These are phyloP conservation scores for Cephus runcator DNA, from an alignment of 2,888 invertebrate genomes.

Conservation along the genomic window DNA sequence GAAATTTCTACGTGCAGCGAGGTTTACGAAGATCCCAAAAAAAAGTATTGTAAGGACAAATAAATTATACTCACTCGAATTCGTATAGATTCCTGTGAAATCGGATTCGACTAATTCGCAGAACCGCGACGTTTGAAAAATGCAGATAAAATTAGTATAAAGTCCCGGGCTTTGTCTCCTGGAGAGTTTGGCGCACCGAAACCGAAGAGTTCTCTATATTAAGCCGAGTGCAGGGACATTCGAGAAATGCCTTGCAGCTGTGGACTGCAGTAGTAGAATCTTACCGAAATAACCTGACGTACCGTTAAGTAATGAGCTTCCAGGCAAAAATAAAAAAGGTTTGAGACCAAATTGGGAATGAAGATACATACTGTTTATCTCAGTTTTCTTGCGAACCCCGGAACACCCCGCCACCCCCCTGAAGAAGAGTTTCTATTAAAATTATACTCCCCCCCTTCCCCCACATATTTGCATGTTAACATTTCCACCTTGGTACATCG, in stretches of 20 bases:
- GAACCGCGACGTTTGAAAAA: not conserved
- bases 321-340: not conserved
- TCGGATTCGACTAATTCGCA: not conserved
- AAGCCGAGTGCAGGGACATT: not conserved
- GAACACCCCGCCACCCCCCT: not conserved
- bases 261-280: not conserved
- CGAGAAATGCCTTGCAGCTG: not conserved
- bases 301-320: conserved; percentile 31
- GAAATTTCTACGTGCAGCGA: not conserved
- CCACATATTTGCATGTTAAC: conserved; percentile 4
- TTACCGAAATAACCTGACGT: conserved; percentile 48
- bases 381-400: not conserved
- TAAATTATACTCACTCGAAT: not conserved
- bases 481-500: not conserved
- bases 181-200: not conserved
- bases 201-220: not conserved
- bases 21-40: not conserved
- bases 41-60: not conserved
- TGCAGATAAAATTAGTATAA: not conserved
- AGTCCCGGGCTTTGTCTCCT: not conserved
- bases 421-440: not conserved
- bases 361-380: not conserved
- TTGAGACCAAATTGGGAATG: not conserved
- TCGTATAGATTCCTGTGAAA: not conserved
- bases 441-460: not conserved